Evolutionary conservation across 2,113 vertebrate species (phyloP).

Genomic region (Helogale parvula): DNA sequence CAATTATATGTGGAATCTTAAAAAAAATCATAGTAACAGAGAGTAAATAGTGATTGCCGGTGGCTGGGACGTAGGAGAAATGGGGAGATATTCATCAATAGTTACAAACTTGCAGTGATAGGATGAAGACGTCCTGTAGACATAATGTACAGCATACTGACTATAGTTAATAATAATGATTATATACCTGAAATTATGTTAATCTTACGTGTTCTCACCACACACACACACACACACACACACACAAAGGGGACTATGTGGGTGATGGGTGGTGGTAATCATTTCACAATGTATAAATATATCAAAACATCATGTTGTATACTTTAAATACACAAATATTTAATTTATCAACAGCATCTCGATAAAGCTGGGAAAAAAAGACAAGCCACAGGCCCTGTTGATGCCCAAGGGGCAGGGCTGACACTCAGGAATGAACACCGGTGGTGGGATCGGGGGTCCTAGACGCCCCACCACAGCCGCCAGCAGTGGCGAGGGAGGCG

Average conservation of each 20-base stretch:
- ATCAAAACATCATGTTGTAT: background rate
- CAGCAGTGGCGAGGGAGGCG: background rate
- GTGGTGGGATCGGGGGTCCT: background rate
- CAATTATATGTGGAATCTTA: background rate
- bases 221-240: too few species aligned
- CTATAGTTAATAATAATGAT: background rate
- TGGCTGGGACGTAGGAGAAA: background rate
- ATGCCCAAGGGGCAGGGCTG: background rate
- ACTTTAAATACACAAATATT: background rate
- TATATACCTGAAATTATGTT: background rate
- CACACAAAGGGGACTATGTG: too few species aligned
- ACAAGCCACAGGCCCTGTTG: background rate
- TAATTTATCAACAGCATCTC: background rate
- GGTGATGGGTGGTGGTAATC: background rate
- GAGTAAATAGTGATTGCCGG: background rate
- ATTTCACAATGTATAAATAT: background rate
- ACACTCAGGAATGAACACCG: background rate
- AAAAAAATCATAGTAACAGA: background rate
- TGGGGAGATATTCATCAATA: background rate
- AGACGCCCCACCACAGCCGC: background rate
- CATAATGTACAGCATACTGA: background rate
- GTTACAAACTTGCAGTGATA: background rate
- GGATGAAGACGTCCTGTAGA: background rate
- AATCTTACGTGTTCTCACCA: background rate
- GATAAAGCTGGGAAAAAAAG: background rate